Evolutionary conservation across 2,113 vertebrate genomes (phyloP), one percentile per base, ranked within the genome.

Genomic region (Apodemus sylvaticus): DNA sequence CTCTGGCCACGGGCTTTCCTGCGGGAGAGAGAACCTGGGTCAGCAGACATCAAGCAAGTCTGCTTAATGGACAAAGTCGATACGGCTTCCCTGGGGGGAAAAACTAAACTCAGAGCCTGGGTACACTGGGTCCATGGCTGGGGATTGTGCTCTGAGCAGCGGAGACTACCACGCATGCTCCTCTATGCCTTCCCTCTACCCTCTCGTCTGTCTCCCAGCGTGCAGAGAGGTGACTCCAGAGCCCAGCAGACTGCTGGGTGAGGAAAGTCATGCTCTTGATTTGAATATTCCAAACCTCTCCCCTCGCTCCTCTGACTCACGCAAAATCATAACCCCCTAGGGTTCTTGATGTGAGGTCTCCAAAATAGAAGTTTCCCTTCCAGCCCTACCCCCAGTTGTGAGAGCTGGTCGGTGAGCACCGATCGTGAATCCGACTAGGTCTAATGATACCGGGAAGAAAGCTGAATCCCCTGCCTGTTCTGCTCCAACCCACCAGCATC

Each of bases 41-140:
- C 90, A 48, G 60, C 96, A 91, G 89, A 82, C 60, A 92, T 86
- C 77, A 22, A 4, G 77, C 45, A 45, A 96, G 86, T 17, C 90
- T 64, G 92, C 55, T 77, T 68, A 89, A 89, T 19, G 86, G 92
- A 71, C 89, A 87, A 90, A 96, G 97, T 93, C 94, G 95, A 95
- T 93, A 96, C 64, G 16, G 51, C 71, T 87, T 95, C 96, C 77
- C 90, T 1, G 8, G 78, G 68, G 86, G 51, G 60, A n/a, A 89
- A 95, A 76, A 88, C 73, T 66, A 89, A 95, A 96, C 88, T 60
- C 58, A 26, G 83, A 77, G 83, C 64, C 60, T 91, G 55, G 34
- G 45, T 31, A 66, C 66, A 53, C 42, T 1, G 66, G 55, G n/a
- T 9, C 3, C 16, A 3, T 0, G 3, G n/a, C 93, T 20, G 53